Base-by-base conservation (phyloP, 2,113 vertebrate genomes). In the Barbus barbus region DNA sequence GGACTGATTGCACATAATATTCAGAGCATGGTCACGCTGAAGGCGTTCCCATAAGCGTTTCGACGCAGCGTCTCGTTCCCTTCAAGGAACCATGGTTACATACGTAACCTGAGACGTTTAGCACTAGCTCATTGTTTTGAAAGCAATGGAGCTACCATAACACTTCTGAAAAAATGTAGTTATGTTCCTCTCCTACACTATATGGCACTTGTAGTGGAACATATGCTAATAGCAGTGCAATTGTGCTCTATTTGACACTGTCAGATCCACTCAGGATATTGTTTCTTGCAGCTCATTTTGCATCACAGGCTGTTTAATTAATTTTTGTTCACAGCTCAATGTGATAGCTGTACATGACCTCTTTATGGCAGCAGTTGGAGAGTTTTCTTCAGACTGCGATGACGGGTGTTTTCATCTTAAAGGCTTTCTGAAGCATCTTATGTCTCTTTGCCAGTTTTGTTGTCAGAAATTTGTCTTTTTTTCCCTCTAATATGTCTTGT, bases 401-500 rank as follows among this genome's bases (percentile, higher is more conserved):
- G 4, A 13, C 20, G 11, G 61, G 1, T 13, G 20, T 85, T 33
- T 38, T 77, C 74, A 58, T 69, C 53, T 24, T 28, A 31, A 78
- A 51, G 74, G 63, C 41, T 81, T 48, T 41, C 36, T 78, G 13
- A 44, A 83, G 16, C 20, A 18, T 79, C 58, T 16, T 36, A 61
- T 41, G 9, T 63, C 53, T 78, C 74, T 77, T 56, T 56, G 48
- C 24, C 46, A 69, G 8, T 81, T 65, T 69, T 26, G n/a, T 28
- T 86, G 76, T 77, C 9, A 48, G 75, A 46, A 74, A 24, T 83
- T 60, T 69, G 22, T 26, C 38, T 41, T 56, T 24, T 58, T 87
- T 74, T 38, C 9, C 58, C 38, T 78, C 51, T 78, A 72, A 53
- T 77, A 53, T n/a, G 28, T 77, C 63, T 84, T 80, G 61, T 87